Base-by-base conservation (phyloP, 2,113 vertebrate genomes). In the Mormoops blainvillei region DNA sequence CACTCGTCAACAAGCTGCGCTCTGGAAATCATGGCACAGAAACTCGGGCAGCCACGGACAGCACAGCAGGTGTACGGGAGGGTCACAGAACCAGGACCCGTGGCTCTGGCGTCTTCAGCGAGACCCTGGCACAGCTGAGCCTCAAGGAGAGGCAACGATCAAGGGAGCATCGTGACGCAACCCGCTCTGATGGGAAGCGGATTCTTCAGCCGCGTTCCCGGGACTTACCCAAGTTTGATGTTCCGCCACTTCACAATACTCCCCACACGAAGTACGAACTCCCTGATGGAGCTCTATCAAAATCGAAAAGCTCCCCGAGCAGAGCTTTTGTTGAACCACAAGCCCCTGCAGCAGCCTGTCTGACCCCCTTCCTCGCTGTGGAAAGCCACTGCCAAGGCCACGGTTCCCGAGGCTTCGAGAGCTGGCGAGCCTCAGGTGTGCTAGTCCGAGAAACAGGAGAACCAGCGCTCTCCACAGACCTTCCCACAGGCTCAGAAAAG, bases 31-130 rank as follows among this genome's bases (percentile, higher is more conserved):
- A 58, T 38, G 36, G 13, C 18, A 5, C 10, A 71, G 91, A 87
- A 36, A 12, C 14, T 43, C 24, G 24, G 31, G 15, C 0, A 4
- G 50, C 16, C 45, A 19, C 36, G 1, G 4, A 31, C 2, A 2
- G 19, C 56, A 48, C 0, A 38, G 43, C 6, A 61, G 43, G 31
- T 19, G 0, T 0, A 4, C 2, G 0, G 4, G 12, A 50, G 43
- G 45, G 20, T 9, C 11, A 13, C 14, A 41, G n/a, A 63, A 18
- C 3, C 5, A 45, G 38, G 22, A 38, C 16, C 28, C 4, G 1
- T 0, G 5, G 18, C 19, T n/a, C 16, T 16, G 19, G 89, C 6
- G 20, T 24, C 36, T 4, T 20, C 0, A 19, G 4, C 1, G 22
- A 67, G 82, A 22, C 2, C 2, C 7, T 1, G 10, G 52, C 12